A percentile compares a stretch with the other conserved stretches of the same genome.
These are phyloP conservation scores for Polypterus senegalus DNA, from an alignment of 2,113 vertebrate species.

Conservation along the genomic window DNA sequence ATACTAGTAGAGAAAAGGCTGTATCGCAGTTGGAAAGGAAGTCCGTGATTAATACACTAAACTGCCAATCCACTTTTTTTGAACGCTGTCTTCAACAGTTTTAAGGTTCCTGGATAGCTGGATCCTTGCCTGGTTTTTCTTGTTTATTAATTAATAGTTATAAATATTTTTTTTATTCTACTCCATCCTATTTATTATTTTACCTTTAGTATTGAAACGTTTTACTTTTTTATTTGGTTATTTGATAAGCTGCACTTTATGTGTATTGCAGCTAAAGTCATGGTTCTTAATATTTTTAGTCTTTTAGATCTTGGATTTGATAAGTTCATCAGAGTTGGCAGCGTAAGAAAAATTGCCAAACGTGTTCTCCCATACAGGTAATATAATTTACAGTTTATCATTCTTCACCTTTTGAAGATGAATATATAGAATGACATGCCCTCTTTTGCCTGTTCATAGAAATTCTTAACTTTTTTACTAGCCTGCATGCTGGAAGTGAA, in stretches of 20 bases:
- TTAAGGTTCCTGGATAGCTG: too few relatives aligned
- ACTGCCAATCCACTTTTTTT: too few relatives aligned
- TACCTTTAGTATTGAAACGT: neutral
- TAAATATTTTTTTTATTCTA: too few relatives aligned
- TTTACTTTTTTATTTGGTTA: neutral
- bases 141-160: too few relatives aligned
- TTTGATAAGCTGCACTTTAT: too few relatives aligned
- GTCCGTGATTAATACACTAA: too few relatives aligned
- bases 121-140: too few relatives aligned
- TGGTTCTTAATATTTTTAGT: conserved; percentile 30
- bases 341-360: conserved; percentile 60
- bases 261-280: neutral
- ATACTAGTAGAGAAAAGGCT: too few relatives aligned
- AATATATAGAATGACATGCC: neutral
- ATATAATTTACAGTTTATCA: conserved; percentile 15
- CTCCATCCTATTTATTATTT: too few relatives aligned
- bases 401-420: neutral
- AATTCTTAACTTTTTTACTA: conserved; percentile 24
- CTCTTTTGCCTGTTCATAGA: neutral
- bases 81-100: too few relatives aligned
- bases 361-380: conserved; percentile 62
- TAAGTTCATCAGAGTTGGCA: conserved; percentile 62
- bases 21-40: too few relatives aligned
- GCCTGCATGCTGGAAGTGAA: conserved; percentile 53
- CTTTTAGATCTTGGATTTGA: conserved; percentile 59